These are phyloP conservation scores for Danionella dracula DNA, from an alignment of 2,797 vertebrate species.

Conservation along the genomic window DNA sequence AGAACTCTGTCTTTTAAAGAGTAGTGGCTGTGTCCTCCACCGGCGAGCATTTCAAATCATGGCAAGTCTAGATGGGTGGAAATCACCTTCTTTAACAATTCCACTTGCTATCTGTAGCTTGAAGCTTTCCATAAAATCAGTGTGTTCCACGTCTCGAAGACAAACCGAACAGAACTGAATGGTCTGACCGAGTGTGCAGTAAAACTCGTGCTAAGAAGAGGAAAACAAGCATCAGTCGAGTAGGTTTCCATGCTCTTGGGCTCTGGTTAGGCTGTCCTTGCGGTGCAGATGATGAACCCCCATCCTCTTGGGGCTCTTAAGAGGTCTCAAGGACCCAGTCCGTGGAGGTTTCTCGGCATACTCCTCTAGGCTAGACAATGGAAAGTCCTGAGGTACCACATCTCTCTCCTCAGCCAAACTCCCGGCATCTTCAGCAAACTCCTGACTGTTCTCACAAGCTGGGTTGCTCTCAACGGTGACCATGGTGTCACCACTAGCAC, in stretches of 20 bases:
- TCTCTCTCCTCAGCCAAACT: conserved; percentile 77
- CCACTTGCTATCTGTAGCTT: background rate
- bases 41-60: conserved; percentile 27
- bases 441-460: conserved; percentile 45
- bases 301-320: conserved; percentile 94
- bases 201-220: conserved; percentile 10
- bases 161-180: too few species aligned
- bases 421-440: conserved; percentile 65
- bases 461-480: conserved; percentile 55
- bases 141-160: conserved; percentile 13
- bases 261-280: conserved; percentile 92
- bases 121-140: background rate
- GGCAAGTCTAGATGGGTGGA: conserved; percentile 8
- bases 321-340: conserved; percentile 61
- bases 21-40: conserved; percentile 61
- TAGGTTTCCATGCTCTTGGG: conserved; percentile 93
- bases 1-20: conserved; percentile 19
- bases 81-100: conserved; percentile 20
- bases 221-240: conserved; percentile 75
- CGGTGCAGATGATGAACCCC: conserved; percentile 93
- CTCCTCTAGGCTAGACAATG: conserved; percentile 55
- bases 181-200: too few species aligned
- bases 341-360: conserved; percentile 56
- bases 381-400: conserved; percentile 66
- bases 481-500: conserved; percentile 55